Evolutionary conservation across 2,797 vertebrate genomes (phyloP), one percentile per base, ranked within the genome.

Genomic region (Nyctalus aviator): DNA sequence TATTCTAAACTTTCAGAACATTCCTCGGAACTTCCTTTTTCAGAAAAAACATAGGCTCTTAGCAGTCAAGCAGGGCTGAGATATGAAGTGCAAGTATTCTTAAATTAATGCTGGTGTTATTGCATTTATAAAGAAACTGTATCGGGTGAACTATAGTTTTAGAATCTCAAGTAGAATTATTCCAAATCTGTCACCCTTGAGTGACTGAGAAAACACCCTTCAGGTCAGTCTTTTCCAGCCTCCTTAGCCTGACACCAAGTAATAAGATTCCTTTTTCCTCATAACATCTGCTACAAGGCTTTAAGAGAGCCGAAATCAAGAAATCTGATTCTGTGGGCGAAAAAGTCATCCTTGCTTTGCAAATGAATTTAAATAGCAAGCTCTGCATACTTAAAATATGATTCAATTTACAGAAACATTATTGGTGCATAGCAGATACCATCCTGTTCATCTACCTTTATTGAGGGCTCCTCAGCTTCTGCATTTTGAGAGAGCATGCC

Each of bases 21-120:
- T 90, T 72, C 82, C 75, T 77, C 66, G 48, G 37, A 93, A 92
- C 88, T 94, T 94, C 94, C 84, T 93, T 95, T 90, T 94, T 83
- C 17, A 71, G 91, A 37, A 94, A 94, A 94, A 94, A 68, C 55
- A 55, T 75, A 35, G 18, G 20, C 44, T 93, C 37, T 41, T 76
- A 83, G 57, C 66, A 85, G 41, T 84, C 87, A 92, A 69, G 25
- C 35, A 9, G 21, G 59, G 64, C 88, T 81, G 12, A 23, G 35
- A 91, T 88, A 8, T 53, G n/a, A 95, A 95, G 72, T 92, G 27
- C 55, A 93, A 95, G 66, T 94, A 83, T 82, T 83, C 91, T 86
- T 85, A 90, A 90, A 62, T 92, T 90, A 91, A 35, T 82, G 57
- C 35, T 72, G 21, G 37, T 55, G 76, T 94, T 77, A 91, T 59